Evolutionary conservation across 2,113 vertebrate genomes (phyloP), one percentile per base, ranked within the genome.

Genomic region (Tychaedon coryphoeus): DNA sequence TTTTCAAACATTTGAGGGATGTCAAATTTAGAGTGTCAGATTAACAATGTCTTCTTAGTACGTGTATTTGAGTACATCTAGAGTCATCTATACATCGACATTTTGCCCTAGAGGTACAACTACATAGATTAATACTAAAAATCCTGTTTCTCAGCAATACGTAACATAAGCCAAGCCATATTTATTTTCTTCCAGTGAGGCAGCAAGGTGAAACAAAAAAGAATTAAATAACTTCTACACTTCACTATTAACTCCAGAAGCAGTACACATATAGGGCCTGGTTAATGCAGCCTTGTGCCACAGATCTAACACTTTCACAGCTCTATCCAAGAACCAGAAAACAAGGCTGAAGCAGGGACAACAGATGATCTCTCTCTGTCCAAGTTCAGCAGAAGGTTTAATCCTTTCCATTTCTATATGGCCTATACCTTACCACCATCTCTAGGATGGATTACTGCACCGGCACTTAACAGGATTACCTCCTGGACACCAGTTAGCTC

Each of bases 1-100:
- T 93, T 92, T 43, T 75, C 38, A 81, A 91, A 26, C 71, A 83
- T 29, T 84, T 78, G 36, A 88, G 14, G 18, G 34, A 61, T 14
- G 2, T 5, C 28, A 54, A 61, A 82, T 48, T 54, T 34, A 67
- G 22, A 84, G 19, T 56, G 48, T 10, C 86, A 71, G 33, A 82
- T 70, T 25, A 85, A 71, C 23, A 61, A 34, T 5, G 1, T 15
- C 22, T 51, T 83, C 62, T 56, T 29, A 66, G 22, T 40, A 72
- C 0, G 0, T 57, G 20, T 43, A 65, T 38, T 75, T 72, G 14
- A 72, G 64, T 50, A 78, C 50, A 88, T 10, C 25, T 48, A 34
- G 24, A 91, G n/a, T 64, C 5, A 79, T 20, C 48, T 0, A 1
- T 13, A 80, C 60, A 58, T 10, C 22, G 82, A 47, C 14, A 36